These are phyloP conservation scores for Toxotes lorentzi DNA, from an alignment of 2,797 vertebrate species.

Conservation along the genomic window DNA sequence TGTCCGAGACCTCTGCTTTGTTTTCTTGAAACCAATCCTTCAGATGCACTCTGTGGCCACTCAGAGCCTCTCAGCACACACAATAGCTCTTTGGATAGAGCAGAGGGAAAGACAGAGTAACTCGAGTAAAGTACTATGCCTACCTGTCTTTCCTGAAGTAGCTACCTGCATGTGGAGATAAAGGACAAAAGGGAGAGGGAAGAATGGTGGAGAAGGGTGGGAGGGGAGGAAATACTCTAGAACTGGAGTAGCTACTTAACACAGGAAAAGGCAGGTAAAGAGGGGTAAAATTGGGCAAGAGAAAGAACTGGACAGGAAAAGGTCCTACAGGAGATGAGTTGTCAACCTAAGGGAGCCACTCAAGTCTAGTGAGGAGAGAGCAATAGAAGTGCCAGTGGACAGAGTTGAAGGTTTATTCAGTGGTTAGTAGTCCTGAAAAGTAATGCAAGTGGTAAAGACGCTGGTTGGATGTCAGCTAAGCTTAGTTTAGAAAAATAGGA, in stretches of 20 bases:
- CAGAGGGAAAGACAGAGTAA: conserved; percentile 68
- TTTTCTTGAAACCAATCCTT: conserved; percentile 76
- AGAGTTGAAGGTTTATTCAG: conserved; percentile 13
- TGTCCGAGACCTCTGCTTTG: conserved; percentile 78
- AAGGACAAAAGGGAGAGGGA: conserved; percentile 52
- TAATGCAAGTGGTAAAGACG: neutral
- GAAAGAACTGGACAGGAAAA: conserved; percentile 18
- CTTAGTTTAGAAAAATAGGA: conserved; percentile 5
- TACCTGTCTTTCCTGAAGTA: conserved; percentile 72
- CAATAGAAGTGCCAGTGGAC: conserved; percentile 11
- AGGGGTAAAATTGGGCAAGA: conserved; percentile 12
- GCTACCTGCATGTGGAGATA: conserved; percentile 72
- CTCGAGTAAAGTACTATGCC: conserved; percentile 68
- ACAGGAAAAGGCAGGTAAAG: conserved; percentile 52
- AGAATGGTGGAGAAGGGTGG: conserved; percentile 55
- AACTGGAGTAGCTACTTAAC: conserved; percentile 64
- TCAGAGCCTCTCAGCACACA: conserved; percentile 77
- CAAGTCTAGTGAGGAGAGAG: conserved; percentile 23
- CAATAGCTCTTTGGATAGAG: conserved; percentile 77
- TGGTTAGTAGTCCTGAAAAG: conserved; percentile 1
- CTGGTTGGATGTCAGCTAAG: neutral
- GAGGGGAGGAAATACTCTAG: conserved; percentile 68
- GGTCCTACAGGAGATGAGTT: conserved; percentile 8
- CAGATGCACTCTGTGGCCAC: conserved; percentile 76
- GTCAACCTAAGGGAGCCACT: conserved; percentile 34